phyloP scores from a whole-genome alignment of 2,888 invertebrate species.

The Oeneis ivallda region DNA sequence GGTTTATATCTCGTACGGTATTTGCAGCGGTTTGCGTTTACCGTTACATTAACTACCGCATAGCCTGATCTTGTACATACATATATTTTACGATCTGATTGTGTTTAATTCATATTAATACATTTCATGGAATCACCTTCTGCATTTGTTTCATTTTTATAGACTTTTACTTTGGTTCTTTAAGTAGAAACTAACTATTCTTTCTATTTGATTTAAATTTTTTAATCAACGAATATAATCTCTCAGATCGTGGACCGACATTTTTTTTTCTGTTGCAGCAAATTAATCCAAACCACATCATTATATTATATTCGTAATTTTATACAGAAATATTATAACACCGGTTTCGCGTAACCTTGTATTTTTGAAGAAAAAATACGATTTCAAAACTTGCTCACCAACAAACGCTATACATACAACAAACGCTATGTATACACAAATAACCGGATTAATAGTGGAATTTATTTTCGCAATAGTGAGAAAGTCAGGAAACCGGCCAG shows the following conservation, averaged over 20 bases:
- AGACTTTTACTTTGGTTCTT: conserved; percentile 3
- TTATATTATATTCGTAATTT: no score
- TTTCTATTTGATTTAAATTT: background rate
- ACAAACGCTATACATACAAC: background rate
- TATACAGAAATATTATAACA: background rate
- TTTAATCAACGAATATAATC: no score
- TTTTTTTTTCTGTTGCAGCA: background rate
- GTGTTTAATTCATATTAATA: conserved; percentile 24
- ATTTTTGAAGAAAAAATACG: background rate
- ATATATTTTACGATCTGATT: conserved; percentile 38
- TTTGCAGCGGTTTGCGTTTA: conserved; percentile 66
- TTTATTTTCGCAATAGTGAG: background rate
- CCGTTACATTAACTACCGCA: conserved; percentile 69
- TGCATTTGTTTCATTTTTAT: background rate
- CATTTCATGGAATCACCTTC: conserved; percentile 11
- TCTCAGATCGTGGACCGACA: background rate
- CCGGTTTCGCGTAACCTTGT: background rate
- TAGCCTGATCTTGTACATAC: conserved; percentile 36
- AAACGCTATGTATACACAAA: background rate
- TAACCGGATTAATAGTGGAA: background rate
- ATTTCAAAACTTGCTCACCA: background rate
- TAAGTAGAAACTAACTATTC: background rate
- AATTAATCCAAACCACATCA: background rate
- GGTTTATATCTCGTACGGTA: conserved; percentile 69
- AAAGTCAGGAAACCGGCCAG: background rate